phyloP scores from a whole-genome alignment of 2,797 vertebrate genomes.

The Tachyglossus aculeatus region DNA sequence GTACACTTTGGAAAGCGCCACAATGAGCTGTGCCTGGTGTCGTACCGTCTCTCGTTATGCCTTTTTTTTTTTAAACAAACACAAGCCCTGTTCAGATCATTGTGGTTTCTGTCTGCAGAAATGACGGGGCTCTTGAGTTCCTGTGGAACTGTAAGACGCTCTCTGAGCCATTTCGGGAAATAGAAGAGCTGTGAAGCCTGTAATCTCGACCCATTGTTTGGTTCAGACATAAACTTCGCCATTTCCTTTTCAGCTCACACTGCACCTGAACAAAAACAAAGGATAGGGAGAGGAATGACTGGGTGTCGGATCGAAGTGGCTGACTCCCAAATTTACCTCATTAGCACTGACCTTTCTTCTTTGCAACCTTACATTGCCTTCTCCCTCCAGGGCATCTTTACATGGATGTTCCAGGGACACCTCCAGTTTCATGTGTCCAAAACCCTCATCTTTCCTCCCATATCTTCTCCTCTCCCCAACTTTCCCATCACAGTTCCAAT shows the following conservation, averaged over 20 bases:
- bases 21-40: conserved; percentile 31
- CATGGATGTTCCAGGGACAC: too few relatives aligned
- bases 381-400: too few relatives aligned
- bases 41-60: conserved; percentile 24
- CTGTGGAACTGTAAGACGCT: conserved; percentile 72
- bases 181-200: conserved; percentile 72
- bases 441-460: too few relatives aligned
- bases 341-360: too few relatives aligned
- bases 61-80: not conserved
- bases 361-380: too few relatives aligned
- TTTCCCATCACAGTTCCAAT: too few relatives aligned
- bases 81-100: conserved; percentile 76
- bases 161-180: conserved; percentile 80
- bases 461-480: too few relatives aligned
- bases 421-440: too few relatives aligned
- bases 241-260: conserved; percentile 86
- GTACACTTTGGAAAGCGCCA: conserved; percentile 48
- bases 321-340: too few relatives aligned
- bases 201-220: conserved; percentile 75
- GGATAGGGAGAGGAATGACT: fast-evolving
- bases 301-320: too few relatives aligned
- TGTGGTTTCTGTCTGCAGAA: conserved; percentile 90
- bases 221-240: conserved; percentile 80
- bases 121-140: conserved; percentile 83
- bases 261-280: conserved; percentile 81